These are phyloP conservation scores for Atractosteus spatula DNA, from an alignment of 2,113 vertebrate species.

Conservation along the genomic window DNA sequence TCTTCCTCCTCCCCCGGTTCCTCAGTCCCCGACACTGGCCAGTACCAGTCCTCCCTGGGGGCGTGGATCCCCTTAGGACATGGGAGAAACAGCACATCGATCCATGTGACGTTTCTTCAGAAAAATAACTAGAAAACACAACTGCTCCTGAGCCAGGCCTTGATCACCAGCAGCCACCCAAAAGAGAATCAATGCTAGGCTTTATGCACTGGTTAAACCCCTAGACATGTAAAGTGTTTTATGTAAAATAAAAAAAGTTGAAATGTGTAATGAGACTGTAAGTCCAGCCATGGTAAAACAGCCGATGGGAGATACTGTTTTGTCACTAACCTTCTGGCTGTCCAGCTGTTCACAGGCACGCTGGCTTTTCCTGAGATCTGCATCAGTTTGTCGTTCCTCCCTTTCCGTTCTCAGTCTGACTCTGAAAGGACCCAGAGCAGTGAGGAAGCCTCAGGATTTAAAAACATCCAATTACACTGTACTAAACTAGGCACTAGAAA, in stretches of 20 bases:
- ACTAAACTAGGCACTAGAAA: too few species aligned
- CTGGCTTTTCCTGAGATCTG: constrained; percentile 86
- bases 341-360: constrained; percentile 89
- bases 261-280: too few species aligned
- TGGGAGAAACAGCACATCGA: constrained; percentile 20
- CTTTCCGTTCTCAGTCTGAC: constrained; percentile 82
- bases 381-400: constrained; percentile 83
- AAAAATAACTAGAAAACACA: neutral
- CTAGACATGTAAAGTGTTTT: neutral
- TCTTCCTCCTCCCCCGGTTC: constrained; percentile 58
- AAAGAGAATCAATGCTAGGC: neutral
- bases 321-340: constrained; percentile 75
- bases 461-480: too few species aligned
- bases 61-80: constrained; percentile 66
- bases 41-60: constrained; percentile 88
- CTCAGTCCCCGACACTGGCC: constrained; percentile 69
- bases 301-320: neutral
- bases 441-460: too few species aligned
- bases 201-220: too few species aligned
- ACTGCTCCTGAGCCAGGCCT: neutral
- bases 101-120: neutral
- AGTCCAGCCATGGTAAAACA: too few species aligned
- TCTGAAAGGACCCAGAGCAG: constrained; percentile 48
- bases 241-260: neutral
- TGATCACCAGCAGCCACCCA: too few species aligned